Conservation (phyloP, 2,797 vertebrate genomes). For the Eulemur coronatus region DNA sequence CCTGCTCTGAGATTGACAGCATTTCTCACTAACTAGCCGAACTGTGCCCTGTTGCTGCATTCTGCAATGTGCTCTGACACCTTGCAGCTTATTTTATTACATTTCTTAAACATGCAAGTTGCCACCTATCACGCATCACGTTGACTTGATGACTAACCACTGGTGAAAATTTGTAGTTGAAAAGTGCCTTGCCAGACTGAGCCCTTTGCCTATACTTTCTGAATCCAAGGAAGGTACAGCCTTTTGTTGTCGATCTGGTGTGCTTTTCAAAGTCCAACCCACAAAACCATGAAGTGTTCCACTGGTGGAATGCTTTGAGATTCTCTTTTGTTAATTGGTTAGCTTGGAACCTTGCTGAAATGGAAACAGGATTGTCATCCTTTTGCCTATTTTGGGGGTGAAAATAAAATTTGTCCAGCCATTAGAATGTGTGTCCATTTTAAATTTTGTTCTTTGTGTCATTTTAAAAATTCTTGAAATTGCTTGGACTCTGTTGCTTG, state of each 20-base stretch:
- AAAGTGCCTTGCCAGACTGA: not conserved
- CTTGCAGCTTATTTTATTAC: not conserved
- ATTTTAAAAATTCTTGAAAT: not conserved
- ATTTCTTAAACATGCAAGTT: not conserved
- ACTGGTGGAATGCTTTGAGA: not conserved
- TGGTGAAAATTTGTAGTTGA: not conserved
- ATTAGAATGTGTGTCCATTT: not conserved
- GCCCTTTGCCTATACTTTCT: not conserved
- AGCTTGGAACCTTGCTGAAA: not conserved
- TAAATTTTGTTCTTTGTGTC: not conserved
- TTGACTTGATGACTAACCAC: not conserved
- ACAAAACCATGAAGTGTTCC: not conserved
- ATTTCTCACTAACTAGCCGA: not conserved
- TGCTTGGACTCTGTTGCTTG: not conserved
- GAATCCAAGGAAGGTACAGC: not conserved
- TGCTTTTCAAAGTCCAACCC: not conserved
- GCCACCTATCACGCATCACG: not conserved
- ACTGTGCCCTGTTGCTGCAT: not conserved
- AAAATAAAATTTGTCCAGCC: conserved; percentile 17
- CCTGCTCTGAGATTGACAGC: not conserved
- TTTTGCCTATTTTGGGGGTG: not conserved
- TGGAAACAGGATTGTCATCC: not conserved
- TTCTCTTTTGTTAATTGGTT: not conserved
- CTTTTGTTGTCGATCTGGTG: not conserved
- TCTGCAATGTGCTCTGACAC: not conserved